Evolutionary conservation across 2,113 vertebrate species (phyloP).

Genomic region (Amblyornis subalaris): DNA sequence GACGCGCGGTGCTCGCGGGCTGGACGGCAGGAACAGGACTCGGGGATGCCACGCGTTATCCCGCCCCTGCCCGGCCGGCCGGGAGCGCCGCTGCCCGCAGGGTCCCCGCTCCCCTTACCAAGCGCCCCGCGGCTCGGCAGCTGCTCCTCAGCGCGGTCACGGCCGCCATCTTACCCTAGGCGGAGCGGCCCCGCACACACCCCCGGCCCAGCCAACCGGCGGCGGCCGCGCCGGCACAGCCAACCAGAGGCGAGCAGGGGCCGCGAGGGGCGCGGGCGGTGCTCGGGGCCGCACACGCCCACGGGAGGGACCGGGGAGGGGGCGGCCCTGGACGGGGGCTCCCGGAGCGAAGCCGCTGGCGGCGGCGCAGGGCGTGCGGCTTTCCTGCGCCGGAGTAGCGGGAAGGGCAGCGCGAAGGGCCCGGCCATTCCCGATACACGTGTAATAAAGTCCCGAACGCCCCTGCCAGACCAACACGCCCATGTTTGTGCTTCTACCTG

Average conservation of each 20-base stretch:
- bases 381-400: not conserved
- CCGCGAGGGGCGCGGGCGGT: not conserved
- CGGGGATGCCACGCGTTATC: not conserved
- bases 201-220: constrained; percentile 7
- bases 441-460: not conserved
- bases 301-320: not conserved
- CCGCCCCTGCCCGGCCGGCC: not conserved
- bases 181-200: not conserved
- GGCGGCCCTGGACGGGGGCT: rapidly evolving
- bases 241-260: not conserved
- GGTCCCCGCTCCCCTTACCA: constrained; percentile 75
- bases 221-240: not conserved
- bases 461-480: not conserved
- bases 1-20: not conserved
- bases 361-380: not conserved
- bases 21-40: not conserved
- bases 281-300: not conserved
- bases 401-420: not conserved
- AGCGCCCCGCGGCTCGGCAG: constrained; percentile 58
- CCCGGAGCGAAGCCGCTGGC: not conserved
- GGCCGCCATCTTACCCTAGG: constrained; percentile 82
- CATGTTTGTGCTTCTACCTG: too few relatives aligned
- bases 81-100: not conserved
- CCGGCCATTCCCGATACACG: rapidly evolving
- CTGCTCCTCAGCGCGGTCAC: constrained; percentile 71